phyloP scores from a whole-genome alignment of 2,797 vertebrate genomes.

The Scarus forsteni region DNA sequence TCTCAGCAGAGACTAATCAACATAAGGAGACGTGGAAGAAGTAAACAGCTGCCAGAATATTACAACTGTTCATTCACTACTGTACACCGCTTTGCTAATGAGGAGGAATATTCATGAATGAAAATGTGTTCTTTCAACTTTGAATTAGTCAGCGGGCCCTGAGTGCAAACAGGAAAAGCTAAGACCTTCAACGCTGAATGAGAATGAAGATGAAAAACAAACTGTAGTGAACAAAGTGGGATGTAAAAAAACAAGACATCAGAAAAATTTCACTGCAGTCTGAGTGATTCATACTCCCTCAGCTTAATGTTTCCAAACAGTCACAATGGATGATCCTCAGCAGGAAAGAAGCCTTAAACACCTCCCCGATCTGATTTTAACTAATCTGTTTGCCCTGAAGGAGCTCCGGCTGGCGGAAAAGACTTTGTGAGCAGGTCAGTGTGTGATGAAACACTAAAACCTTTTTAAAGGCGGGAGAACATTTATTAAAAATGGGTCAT shows the following conservation, averaged over 20 bases:
- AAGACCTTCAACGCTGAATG: conserved; percentile 29
- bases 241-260: too few species aligned
- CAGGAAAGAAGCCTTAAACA: conserved; percentile 42
- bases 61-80: conserved; percentile 66
- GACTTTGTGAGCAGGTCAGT: conserved; percentile 37
- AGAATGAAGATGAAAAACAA: conserved; percentile 27
- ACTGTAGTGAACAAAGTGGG: too few species aligned
- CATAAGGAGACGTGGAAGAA: conserved; percentile 64
- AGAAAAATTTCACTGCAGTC: conserved; percentile 17
- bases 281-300: conserved; percentile 51
- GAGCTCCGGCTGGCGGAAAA: conserved; percentile 28
- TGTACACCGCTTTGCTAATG: conserved; percentile 60
- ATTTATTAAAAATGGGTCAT: conserved; percentile 11
- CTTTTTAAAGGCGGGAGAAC: conserved; percentile 5
- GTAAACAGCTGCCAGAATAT: conserved; percentile 72
- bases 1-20: conserved; percentile 76
- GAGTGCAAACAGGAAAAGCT: conserved; percentile 48
- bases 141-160: conserved; percentile 37
- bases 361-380: conserved; percentile 56
- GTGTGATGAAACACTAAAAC: conserved; percentile 42
- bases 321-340: conserved; percentile 60
- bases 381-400: conserved; percentile 30
- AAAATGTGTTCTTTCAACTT: conserved; percentile 39
- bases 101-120: conserved; percentile 55
- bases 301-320: conserved; percentile 35